Evolutionary conservation across 2,113 vertebrate genomes (phyloP).

Genomic region (Formicarius rufipectus): DNA sequence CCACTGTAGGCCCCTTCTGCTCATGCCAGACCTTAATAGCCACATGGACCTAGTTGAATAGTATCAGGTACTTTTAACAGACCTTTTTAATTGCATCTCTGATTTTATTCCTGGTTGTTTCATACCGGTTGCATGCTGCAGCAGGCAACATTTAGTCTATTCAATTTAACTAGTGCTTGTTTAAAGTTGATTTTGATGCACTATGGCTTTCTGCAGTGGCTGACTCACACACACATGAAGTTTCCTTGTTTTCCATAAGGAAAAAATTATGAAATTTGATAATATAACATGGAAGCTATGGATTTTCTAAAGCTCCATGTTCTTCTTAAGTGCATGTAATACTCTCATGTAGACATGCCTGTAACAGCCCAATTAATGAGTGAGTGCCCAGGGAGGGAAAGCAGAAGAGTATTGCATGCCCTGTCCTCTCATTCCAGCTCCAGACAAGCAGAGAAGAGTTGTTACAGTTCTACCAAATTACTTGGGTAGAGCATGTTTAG

Average conservation of each 20-base stretch:
- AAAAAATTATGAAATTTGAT: background rate
- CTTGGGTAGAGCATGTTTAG: fast-evolving
- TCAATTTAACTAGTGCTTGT: background rate
- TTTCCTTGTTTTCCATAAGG: background rate
- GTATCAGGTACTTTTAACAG: background rate
- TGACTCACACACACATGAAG: background rate
- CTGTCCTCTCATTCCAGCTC: background rate
- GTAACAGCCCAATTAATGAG: background rate
- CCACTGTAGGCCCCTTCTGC: background rate
- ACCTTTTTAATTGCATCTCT: background rate
- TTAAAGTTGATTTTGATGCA: background rate
- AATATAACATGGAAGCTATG: background rate
- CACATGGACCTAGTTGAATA: background rate
- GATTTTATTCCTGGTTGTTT: conserved; percentile 8
- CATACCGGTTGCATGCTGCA: background rate
- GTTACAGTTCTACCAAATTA: background rate
- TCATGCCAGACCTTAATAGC: background rate
- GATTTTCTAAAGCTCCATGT: background rate
- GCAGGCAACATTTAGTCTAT: background rate
- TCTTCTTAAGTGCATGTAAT: background rate
- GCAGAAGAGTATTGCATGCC: background rate
- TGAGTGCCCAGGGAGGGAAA: background rate
- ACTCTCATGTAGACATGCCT: background rate
- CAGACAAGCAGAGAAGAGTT: background rate
- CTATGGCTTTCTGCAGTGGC: background rate